Evolutionary conservation across 2,113 vertebrate genomes (phyloP), one percentile per base, ranked within the genome.

Genomic region (Cranoglanis bouderius): DNA sequence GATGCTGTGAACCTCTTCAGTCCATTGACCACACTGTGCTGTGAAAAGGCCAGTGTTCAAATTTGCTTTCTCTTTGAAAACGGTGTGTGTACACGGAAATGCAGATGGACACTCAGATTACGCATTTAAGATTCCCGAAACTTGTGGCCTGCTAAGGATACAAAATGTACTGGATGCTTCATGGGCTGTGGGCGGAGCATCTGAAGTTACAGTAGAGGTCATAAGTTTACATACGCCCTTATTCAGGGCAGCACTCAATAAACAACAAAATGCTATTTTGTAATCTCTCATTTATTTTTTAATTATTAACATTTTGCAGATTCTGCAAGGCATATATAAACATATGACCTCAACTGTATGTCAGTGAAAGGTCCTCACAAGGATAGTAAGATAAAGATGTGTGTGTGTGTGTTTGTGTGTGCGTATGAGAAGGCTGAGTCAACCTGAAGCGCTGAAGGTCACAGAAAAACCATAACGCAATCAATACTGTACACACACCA

Each of bases 401-500:
- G 35, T 29, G 14, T 87, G 35, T 18, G 78, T 63, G 70, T 51
- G 18, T 63, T 21, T 26, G 13, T 82, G 35, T 19, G 51, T 70
- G 46, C 9, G 55, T 26, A 26, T 61, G 3, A 12, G 43, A 85
- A 46, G 0, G 38, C 53, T 61, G 40, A 74, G 12, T 35, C 24
- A 74, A 83, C 55, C 80, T 77, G 19, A 72, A 77, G 51, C 8
- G 35, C 43, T 63, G 87, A 88, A 86, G 78, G 67, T 86, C 84
- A 86, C 10, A 1, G 14, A 82, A 61, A 59, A 80, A 82, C 65
- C n/a, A 83, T 83, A 88, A 67, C 75, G 43, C 72, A 21, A 86
- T 78, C 82, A 85, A 78, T 65, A 88, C 26, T 77, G 65, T 14
- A 88, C 51, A 72, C 75, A 80, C 63, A 77, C 35, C 3, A 77